Base-by-base conservation (phyloP, 2,113 vertebrate species). In the Anhinga anhinga region DNA sequence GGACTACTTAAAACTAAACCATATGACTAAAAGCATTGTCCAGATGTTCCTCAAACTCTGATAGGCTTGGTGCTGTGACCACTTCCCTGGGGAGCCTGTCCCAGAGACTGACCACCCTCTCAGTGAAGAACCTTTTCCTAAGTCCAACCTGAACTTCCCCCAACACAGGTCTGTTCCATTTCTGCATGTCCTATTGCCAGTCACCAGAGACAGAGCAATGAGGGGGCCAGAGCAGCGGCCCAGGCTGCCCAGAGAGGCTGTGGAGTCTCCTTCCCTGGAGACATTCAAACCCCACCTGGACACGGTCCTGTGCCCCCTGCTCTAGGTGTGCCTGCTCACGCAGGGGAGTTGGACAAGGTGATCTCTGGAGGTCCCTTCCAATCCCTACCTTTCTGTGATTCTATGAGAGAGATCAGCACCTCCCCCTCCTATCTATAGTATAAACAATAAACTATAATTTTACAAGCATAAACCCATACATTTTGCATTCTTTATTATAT, bases 141-240 rank as follows among this genome's bases (percentile, higher is more conserved):
- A 90, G n/a, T n/a, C 22, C 22, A 34, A 3, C 17, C 5, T 81
- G 53, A 95, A 82, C 27, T 12, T 82, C 15, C 29, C 22, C 38
- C 34, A 13, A 70, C 0, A 5, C 23, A 67, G n/a, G 13, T 40
- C 58, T 55, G 36, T 53, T 83, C 9, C 6, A 34, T 49, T 53
- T 69, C 38, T 3, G 1, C 5, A 3, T 17, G 5, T 81, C 73
- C 55, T 78, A 10, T 15, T 5, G 0, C 11, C 4, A 1, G 32
- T 38, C 73, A 59, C 19, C 19, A 77, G 9, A 42, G 29, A 78
- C 8, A 47, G 9, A 40, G 38, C 38, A 40, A 40, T 40, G 38
- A 40, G 38, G 38, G 38, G 8, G 38, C 38, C 38, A 40, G 38
- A 40, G 38, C 38, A 40, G 38, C 10, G 38, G 38, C 8, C 8